phyloP scores from a whole-genome alignment of 2,888 invertebrate species.

The Parochlus steinenii region DNA sequence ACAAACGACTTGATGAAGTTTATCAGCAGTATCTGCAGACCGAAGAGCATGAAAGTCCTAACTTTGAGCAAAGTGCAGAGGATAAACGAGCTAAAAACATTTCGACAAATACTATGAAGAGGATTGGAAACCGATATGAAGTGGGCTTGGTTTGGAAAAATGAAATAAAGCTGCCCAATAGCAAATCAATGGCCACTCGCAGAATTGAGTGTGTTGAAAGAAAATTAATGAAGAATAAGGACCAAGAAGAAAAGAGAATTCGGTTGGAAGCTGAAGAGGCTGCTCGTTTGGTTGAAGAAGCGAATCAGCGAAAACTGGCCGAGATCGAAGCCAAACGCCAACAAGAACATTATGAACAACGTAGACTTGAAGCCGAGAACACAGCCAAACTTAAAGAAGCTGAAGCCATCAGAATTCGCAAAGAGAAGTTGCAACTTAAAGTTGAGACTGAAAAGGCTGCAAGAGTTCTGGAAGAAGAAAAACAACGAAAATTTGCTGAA shows the following conservation, averaged over 20 bases:
- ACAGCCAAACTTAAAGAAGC: constrained; percentile 18
- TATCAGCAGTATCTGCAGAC: no score
- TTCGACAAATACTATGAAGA: constrained; percentile 13
- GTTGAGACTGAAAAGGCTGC: no score
- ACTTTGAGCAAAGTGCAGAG: constrained; percentile 8
- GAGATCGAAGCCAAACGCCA: constrained; percentile 16
- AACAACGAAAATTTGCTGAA: no score
- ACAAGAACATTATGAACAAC: constrained; percentile 14
- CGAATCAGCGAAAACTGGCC: constrained; percentile 15
- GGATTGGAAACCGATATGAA: constrained; percentile 12
- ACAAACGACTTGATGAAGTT: no score
- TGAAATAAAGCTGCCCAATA: constrained; percentile 16
- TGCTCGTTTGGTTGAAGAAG: no score
- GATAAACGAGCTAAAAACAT: constrained; percentile 12
- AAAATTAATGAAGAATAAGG: constrained; percentile 14
- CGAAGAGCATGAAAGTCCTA: constrained; percentile 3
- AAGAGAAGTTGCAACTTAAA: neutral
- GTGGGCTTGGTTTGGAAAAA: constrained; percentile 17
- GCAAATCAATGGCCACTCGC: constrained; percentile 15
- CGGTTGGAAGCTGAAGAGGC: no score
- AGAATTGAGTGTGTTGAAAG: constrained; percentile 15
- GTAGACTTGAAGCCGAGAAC: constrained; percentile 21
- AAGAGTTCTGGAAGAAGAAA: no score
- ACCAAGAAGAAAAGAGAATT: constrained; percentile 11
- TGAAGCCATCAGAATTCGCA: no score